Percentiles rank a stretch among this genome's conserved stretches.
phyloP scores from a whole-genome alignment of 2,113 vertebrate species.

The Pedionomus torquatus region DNA sequence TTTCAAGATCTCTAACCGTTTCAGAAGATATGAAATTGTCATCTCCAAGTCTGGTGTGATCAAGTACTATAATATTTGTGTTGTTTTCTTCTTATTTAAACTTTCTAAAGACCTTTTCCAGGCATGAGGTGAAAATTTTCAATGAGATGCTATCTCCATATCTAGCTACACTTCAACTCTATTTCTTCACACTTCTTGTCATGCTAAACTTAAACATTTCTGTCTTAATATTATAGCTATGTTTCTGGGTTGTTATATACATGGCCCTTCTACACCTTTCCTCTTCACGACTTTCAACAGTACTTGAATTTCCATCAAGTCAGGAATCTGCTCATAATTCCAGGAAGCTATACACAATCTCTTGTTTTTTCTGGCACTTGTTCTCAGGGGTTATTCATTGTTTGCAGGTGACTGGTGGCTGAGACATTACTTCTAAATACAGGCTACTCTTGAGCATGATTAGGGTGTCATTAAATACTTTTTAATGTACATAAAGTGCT shows the following conservation, averaged over 20 bases:
- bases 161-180: conserved; percentile 12
- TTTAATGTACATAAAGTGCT: conserved; percentile 9
- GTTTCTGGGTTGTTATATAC: conserved; percentile 11
- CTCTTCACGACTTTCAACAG: conserved; percentile 21
- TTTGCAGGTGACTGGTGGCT: conserved; percentile 41
- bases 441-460: background rate
- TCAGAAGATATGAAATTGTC: background rate
- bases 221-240: background rate
- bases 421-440: conserved; percentile 48
- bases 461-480: conserved; percentile 44
- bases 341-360: conserved; percentile 35
- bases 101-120: conserved; percentile 14
- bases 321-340: conserved; percentile 44
- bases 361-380: conserved; percentile 36
- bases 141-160: background rate
- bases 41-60: background rate
- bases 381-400: conserved; percentile 32
- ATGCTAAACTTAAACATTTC: conserved; percentile 17
- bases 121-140: conserved; percentile 19
- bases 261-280: conserved; percentile 18
- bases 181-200: conserved; percentile 47
- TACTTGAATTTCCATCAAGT: conserved; percentile 43
- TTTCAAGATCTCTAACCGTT: background rate
- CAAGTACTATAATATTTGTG: background rate
- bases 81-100: conserved; percentile 21